phyloP scores from a whole-genome alignment of 2,113 vertebrate species.

The Podarcis muralis region DNA sequence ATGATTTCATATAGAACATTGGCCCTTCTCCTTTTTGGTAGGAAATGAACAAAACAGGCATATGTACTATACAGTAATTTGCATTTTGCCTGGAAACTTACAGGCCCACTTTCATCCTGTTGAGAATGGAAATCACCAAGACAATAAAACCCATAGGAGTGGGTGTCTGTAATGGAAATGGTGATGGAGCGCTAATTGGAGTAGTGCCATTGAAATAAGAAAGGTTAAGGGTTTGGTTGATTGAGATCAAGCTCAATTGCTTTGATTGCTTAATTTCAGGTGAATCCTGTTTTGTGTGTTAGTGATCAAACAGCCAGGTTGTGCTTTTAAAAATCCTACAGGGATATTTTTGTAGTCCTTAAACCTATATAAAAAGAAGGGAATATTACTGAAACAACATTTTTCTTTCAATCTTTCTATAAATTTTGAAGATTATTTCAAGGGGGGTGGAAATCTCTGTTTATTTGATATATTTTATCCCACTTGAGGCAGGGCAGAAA shows the following conservation, averaged over 20 bases:
- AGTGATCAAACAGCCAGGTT: constrained; percentile 49
- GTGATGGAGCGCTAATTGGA: constrained; percentile 67
- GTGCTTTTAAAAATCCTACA: constrained; percentile 41
- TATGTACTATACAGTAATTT: constrained; percentile 50
- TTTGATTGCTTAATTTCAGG: constrained; percentile 72
- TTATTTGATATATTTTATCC: neutral
- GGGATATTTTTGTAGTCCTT: constrained; percentile 1
- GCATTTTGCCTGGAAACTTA: constrained; percentile 61
- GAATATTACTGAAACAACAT: constrained; percentile 31
- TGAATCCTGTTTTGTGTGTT: constrained; percentile 69
- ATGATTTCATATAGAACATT: neutral
- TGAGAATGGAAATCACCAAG: constrained; percentile 57
- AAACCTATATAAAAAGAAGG: neutral
- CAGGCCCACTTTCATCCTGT: constrained; percentile 58
- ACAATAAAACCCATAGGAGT: constrained; percentile 64
- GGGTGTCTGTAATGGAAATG: constrained; percentile 67
- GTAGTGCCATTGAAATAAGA: constrained; percentile 65
- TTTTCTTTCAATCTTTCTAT: neutral
- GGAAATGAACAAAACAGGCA: constrained; percentile 49
- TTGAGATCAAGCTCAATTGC: constrained; percentile 72
- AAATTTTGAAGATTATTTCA: constrained; percentile 26
- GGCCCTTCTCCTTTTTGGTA: neutral
- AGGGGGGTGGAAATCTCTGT: neutral
- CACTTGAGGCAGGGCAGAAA: too few species aligned
- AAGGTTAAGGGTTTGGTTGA: constrained; percentile 71